These are phyloP conservation scores for Amniataba percoides DNA, from an alignment of 2,797 vertebrate genomes.

Conservation along the genomic window DNA sequence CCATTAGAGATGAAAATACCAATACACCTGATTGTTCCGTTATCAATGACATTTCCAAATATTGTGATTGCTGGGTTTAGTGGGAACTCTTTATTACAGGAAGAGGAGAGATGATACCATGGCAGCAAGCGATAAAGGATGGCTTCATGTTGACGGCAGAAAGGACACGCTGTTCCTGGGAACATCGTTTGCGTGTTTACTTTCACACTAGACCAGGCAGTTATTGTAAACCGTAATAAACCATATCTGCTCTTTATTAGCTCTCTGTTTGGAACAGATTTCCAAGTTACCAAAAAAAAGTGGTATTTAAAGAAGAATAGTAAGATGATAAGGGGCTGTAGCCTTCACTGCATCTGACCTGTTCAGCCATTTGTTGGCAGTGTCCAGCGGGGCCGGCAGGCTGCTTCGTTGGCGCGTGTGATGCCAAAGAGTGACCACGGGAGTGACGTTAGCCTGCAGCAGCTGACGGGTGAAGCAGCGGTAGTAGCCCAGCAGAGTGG, in stretches of 20 bases:
- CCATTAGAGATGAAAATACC: conserved; percentile 14
- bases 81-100: conserved; percentile 9
- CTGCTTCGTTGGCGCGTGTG: conserved; percentile 87
- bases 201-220: conserved; percentile 3
- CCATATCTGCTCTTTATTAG: not conserved
- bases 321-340: not conserved
- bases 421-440: conserved; percentile 95
- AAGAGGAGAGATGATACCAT: not conserved
- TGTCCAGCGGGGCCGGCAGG: conserved; percentile 87
- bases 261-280: not conserved
- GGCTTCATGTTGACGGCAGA: not conserved
- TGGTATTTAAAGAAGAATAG: not conserved
- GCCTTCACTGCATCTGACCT: conserved; percentile 45
- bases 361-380: conserved; percentile 90
- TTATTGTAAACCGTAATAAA: not conserved
- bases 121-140: conserved; percentile 5
- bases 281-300: not conserved
- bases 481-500: conserved; percentile 91
- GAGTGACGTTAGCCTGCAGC: conserved; percentile 89
- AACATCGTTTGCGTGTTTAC: conserved; percentile 19
- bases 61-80: conserved; percentile 3
- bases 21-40: not conserved
- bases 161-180: conserved; percentile 14
- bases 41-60: conserved; percentile 6
- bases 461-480: conserved; percentile 92